Evolutionary conservation across 2,888 invertebrate species (phyloP).

Genomic region (Macrosiphum euphorbiae): DNA sequence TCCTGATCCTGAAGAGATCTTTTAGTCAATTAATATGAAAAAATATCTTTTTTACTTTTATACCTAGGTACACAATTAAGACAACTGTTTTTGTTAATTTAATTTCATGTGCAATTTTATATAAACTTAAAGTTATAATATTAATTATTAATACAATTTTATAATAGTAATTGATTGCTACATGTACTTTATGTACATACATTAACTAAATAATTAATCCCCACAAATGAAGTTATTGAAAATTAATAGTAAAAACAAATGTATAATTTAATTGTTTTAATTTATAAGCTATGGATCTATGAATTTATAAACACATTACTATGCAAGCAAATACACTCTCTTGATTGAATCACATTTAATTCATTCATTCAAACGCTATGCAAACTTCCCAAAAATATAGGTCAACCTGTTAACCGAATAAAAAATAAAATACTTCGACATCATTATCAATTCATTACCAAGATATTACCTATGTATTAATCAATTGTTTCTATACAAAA

Average conservation of each 20-base stretch:
- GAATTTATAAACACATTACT: not conserved
- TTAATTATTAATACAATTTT: not conserved
- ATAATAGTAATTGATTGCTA: not conserved
- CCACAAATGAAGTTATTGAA: not conserved
- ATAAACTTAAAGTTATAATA: not conserved
- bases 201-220: not conserved
- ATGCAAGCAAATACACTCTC: not conserved
- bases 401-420: conserved; percentile 29
- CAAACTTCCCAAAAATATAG: conserved; percentile 21
- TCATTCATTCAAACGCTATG: not conserved
- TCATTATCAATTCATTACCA: not conserved
- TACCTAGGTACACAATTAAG: not conserved
- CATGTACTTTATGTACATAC: not conserved
- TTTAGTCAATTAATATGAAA: not conserved
- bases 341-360: conserved; percentile 5
- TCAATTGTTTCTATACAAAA: not conserved
- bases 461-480: not conserved
- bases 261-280: not conserved
- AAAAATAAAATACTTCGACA: not conserved
- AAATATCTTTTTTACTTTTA: not conserved
- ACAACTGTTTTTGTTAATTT: not conserved
- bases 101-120: not conserved
- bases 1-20: accelerated
- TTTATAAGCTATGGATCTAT: not conserved
- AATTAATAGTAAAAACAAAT: not conserved